A percentile compares a stretch with the other conserved stretches of the same genome.
phyloP scores from a whole-genome alignment of 2,888 invertebrate species.

The Lingula anatina region DNA sequence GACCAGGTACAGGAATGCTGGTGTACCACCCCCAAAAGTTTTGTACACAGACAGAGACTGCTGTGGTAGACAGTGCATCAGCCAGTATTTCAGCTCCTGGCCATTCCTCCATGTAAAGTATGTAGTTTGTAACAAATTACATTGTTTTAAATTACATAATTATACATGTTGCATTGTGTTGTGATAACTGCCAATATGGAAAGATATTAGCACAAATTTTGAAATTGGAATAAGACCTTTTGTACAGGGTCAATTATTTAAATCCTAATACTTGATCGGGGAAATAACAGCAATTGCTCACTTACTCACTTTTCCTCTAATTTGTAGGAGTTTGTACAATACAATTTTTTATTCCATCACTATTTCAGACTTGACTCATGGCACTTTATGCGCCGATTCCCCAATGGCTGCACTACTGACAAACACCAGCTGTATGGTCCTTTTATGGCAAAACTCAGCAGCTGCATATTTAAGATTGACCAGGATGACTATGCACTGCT shows the following conservation, averaged over 20 bases:
- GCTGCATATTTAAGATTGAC: background rate
- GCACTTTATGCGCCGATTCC: conserved; percentile 1
- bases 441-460: background rate
- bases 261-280: no score
- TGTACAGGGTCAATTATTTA: no score
- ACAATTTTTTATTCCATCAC: background rate
- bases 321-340: background rate
- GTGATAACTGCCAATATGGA: no score
- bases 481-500: background rate
- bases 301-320: no score
- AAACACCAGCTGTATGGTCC: background rate
- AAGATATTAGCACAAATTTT: no score
- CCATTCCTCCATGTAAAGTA: background rate
- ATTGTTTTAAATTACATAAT: no score
- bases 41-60: conserved; percentile 28
- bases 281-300: no score
- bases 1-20: conserved; percentile 13
- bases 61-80: conserved; percentile 10
- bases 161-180: no score
- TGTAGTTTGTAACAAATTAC: no score
- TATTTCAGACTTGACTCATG: background rate
- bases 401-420: background rate
- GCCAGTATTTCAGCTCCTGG: background rate
- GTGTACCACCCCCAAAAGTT: conserved; percentile 15
- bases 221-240: no score